Evolutionary conservation across 2,888 invertebrate species (phyloP), one percentile per base, ranked within the genome.

Genomic region (Callyntrura guangdongensis): DNA sequence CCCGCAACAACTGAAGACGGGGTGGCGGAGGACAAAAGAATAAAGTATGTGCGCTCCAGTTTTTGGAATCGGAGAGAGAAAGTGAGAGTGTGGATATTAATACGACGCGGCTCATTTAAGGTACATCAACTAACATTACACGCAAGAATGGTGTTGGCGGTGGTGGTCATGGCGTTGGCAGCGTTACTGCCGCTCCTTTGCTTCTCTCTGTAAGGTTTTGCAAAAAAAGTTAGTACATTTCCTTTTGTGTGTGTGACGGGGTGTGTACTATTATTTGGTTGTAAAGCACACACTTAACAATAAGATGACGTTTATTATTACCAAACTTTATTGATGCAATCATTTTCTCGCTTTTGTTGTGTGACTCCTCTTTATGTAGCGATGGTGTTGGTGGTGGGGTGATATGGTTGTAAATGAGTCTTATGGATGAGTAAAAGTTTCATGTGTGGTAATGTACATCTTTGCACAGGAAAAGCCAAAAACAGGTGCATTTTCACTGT

Each of bases 51-150:
- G 79, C 9, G 56, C 79, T 56, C n/a, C n/a, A 79, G 56, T 53
- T 61, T n/a, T 82, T 82, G 59, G 61, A 49, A 85, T 36, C 49
- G 56, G 72, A 72, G 85, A 69, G 36, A 59, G 47, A 17, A 8
- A 67, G 67, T 22, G 69, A 11, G 49, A 5, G 56, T 17, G 72
- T 72, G 56, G 47, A 85, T 47, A 72, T 56, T 85, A n/a, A n/a
- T n/a, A 86, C 74, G 86, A 86, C 45, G 17, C 59, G 86, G 86
- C 86, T 86, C 86, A 86, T 86, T 86, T 86, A 86, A 74, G 74
- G 20, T 56, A 74, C 86, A 86, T 77, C 86, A 86, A 74, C 74
- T 86, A 45, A 77, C 86, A 85, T 85, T 85, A 85, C 85, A 72
- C 27, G 85, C 12, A 20, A 86, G 61, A 61, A 59, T 77, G 61